Evolutionary conservation across 2,888 invertebrate species (phyloP).

Genomic region (Hesperia comma): DNA sequence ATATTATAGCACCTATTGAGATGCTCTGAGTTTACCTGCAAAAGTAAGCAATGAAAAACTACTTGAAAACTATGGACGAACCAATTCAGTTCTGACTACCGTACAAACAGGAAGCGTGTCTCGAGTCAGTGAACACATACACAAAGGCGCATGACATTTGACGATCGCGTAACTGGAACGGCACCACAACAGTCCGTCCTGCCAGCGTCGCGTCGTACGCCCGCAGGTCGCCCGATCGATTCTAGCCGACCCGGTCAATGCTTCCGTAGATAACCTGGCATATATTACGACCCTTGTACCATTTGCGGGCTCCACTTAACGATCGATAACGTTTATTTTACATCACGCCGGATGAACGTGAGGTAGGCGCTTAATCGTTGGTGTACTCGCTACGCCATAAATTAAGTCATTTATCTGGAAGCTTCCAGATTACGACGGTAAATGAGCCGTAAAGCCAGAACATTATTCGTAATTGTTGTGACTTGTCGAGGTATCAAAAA

Average conservation of each 20-base stretch:
- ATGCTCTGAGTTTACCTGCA: too few species aligned
- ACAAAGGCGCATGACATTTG: slow-evolving; percentile 37
- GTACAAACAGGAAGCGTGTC: too few species aligned
- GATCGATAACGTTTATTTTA: slow-evolving; percentile 43
- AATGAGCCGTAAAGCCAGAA: neutral
- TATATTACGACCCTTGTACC: slow-evolving; percentile 44
- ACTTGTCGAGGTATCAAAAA: neutral
- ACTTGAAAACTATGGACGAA: too few species aligned
- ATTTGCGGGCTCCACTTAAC: slow-evolving; percentile 40
- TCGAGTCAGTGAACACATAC: neutral
- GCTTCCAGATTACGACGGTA: neutral
- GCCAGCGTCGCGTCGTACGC: slow-evolving; percentile 28
- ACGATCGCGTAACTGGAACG: slow-evolving; percentile 39
- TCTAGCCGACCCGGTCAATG: slow-evolving; percentile 49
- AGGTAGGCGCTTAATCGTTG: slow-evolving; percentile 14
- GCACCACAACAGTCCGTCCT: slow-evolving; percentile 36
- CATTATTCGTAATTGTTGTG: neutral
- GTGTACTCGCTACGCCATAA: neutral
- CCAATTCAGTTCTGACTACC: too few species aligned
- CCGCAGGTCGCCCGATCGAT: slow-evolving; percentile 47
- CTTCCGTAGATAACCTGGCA: slow-evolving; percentile 46
- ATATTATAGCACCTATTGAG: too few species aligned
- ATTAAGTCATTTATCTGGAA: neutral
- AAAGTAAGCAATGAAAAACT: too few species aligned
- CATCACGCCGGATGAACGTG: slow-evolving; percentile 9